A percentile compares a stretch with the other conserved stretches of the same genome.
Conservation (phyloP, 2,888 invertebrate genomes). For the Rhogogaster chlorosoma region DNA sequence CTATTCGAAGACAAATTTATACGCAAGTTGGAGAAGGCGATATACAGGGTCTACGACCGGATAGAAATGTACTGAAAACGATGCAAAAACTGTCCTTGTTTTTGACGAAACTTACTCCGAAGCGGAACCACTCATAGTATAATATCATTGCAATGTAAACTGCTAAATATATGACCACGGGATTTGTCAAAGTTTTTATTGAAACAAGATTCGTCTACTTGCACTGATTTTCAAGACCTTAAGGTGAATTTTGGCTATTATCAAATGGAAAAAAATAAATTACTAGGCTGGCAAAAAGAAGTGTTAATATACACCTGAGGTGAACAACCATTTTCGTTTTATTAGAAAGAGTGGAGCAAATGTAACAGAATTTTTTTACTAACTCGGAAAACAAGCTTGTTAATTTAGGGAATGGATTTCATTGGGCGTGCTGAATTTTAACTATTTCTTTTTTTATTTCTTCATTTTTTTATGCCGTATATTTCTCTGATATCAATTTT, state of each 20-base stretch:
- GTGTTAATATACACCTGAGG: background rate
- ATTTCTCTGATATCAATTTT: background rate
- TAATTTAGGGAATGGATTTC: background rate
- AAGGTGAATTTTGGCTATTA: background rate
- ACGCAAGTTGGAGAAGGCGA: background rate
- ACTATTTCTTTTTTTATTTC: background rate
- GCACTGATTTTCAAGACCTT: background rate
- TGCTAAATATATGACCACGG: background rate
- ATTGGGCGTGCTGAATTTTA: background rate
- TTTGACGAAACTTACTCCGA: background rate
- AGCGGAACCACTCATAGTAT: background rate
- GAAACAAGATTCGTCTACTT: background rate
- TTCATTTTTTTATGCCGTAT: background rate
- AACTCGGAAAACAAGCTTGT: background rate
- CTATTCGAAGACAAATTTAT: constrained; percentile 18
- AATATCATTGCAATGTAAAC: background rate
- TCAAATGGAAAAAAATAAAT: background rate
- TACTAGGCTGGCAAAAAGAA: background rate
- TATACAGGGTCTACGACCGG: background rate
- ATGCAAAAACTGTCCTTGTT: background rate
- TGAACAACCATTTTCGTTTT: background rate
- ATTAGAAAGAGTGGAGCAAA: background rate
- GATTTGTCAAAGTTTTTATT: background rate
- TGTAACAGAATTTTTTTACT: background rate
- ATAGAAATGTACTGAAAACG: background rate